Evolutionary conservation across 2,113 vertebrate genomes (phyloP).

Genomic region (Dasyurus viverrinus): DNA sequence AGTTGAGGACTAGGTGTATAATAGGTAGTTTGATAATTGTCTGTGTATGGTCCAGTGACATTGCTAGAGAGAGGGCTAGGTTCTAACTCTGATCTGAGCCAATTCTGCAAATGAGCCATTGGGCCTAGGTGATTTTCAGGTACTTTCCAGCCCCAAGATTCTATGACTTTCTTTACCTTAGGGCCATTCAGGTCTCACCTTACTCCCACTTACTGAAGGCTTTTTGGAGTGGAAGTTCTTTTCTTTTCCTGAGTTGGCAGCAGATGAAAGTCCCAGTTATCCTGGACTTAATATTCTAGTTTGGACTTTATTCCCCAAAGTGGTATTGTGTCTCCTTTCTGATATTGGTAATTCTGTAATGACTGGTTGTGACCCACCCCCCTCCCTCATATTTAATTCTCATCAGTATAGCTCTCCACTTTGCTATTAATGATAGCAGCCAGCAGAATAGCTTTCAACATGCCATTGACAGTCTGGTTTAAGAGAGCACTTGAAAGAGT

Average conservation of each 20-base stretch:
- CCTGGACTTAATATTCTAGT: neutral
- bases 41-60: neutral
- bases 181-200: slow-evolving; percentile 65
- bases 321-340: slow-evolving; percentile 13
- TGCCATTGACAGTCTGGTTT: slow-evolving; percentile 90
- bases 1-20: neutral
- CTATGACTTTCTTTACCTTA: slow-evolving; percentile 26
- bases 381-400: slow-evolving; percentile 89
- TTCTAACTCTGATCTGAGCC: neutral
- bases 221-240: neutral
- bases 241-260: neutral
- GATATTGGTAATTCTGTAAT: slow-evolving; percentile 75
- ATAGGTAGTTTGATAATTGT: neutral
- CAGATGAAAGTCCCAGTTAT: neutral
- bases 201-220: neutral
- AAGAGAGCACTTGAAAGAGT: slow-evolving; percentile 93
- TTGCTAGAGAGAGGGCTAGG: neutral
- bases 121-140: slow-evolving; percentile 11
- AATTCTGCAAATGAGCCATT: neutral
- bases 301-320: slow-evolving; percentile 35
- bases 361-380: slow-evolving; percentile 74
- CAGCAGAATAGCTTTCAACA: slow-evolving; percentile 94
- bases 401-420: slow-evolving; percentile 91
- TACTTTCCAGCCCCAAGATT: slow-evolving; percentile 40
- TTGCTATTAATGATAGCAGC: slow-evolving; percentile 93